Conservation (phyloP, 1,140 invertebrate species). For the Papilio polytes region DNA sequence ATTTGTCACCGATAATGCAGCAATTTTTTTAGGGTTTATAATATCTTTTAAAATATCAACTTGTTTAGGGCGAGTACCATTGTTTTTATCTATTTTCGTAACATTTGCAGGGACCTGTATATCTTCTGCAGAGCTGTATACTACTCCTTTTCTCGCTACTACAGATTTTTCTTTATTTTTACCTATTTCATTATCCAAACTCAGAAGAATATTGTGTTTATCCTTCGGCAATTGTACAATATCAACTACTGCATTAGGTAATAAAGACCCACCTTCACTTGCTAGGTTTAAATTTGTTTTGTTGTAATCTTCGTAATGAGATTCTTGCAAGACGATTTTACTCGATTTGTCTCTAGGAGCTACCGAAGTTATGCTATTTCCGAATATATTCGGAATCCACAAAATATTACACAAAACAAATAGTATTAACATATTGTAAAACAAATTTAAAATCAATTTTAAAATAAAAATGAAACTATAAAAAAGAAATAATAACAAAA, state of each 20-base stretch:
- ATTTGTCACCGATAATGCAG: not conserved
- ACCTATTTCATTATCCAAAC: constrained; percentile 55
- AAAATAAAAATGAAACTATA: constrained; percentile 19
- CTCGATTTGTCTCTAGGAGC: constrained; percentile 19
- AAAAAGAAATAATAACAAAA: constrained; percentile 24
- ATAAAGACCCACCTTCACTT: constrained; percentile 60
- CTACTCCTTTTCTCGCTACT: constrained; percentile 63
- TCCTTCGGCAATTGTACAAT: constrained; percentile 52
- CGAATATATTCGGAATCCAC: constrained; percentile 44
- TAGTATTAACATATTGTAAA: constrained; percentile 52
- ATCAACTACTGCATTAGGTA: constrained; percentile 43
- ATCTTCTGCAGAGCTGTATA: constrained; percentile 46
- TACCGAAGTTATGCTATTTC: constrained; percentile 41
- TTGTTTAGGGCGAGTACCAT: not conserved
- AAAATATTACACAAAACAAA: constrained; percentile 51
- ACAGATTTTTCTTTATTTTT: constrained; percentile 60
- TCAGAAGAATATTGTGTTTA: constrained; percentile 51
- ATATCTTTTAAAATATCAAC: constrained; percentile 12
- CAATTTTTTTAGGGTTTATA: constrained; percentile 21
- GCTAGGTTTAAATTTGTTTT: constrained; percentile 49
- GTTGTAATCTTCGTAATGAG: constrained; percentile 43
- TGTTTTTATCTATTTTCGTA: constrained; percentile 39
- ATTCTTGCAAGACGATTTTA: constrained; percentile 42
- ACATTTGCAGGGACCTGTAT: constrained; percentile 27
- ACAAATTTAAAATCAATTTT: not conserved